phyloP scores from a whole-genome alignment of 2,797 vertebrate genomes.

The Rhynchonycteris naso region DNA sequence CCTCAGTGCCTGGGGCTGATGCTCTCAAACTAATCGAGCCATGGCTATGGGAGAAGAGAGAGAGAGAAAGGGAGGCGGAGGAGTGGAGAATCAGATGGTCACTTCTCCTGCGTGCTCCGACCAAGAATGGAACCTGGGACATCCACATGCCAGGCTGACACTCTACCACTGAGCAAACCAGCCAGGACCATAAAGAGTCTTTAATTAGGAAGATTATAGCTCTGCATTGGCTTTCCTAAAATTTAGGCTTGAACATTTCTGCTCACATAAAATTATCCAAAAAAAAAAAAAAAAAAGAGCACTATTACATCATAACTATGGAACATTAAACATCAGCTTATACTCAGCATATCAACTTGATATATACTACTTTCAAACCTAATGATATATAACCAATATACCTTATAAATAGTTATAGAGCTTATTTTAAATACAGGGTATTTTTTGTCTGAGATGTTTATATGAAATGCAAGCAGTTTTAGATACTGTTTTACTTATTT shows the following conservation, averaged over 20 bases:
- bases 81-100: too few relatives aligned
- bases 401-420: slow-evolving; percentile 9
- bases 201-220: neutral
- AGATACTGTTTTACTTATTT: too few relatives aligned
- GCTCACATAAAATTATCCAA: neutral
- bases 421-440: slow-evolving; percentile 35
- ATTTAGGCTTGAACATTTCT: slow-evolving; percentile 23
- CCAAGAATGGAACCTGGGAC: too few relatives aligned
- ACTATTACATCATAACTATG: neutral
- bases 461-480: neutral
- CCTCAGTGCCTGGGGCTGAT: too few relatives aligned
- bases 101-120: too few relatives aligned
- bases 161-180: too few relatives aligned
- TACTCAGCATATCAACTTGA: neutral
- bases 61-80: too few relatives aligned
- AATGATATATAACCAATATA: slow-evolving; percentile 25
- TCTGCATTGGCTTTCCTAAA: slow-evolving; percentile 22
- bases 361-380: neutral
- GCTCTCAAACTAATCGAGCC: too few relatives aligned
- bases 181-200: neutral
- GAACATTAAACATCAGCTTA: slow-evolving; percentile 12
- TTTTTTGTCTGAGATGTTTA: slow-evolving; percentile 34
- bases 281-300: slow-evolving; percentile 47
- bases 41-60: too few relatives aligned
- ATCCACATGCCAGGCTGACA: too few relatives aligned